Conservation (phyloP, 2,888 invertebrate genomes). For the Sycophila texana region DNA sequence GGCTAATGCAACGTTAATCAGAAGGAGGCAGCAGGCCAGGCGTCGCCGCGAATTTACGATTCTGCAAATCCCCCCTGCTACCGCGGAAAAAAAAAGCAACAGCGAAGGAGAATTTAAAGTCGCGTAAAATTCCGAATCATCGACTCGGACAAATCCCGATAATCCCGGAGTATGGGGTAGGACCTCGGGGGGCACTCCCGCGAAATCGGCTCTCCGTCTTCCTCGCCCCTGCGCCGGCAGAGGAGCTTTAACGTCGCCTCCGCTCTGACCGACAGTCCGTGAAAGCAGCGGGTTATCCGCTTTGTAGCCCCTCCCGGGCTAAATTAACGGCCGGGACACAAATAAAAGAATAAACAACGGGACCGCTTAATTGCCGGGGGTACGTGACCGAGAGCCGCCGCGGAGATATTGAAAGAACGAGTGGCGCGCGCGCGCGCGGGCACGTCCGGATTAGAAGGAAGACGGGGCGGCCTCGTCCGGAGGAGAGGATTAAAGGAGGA, state of each 20-base stretch:
- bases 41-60: too few relatives aligned
- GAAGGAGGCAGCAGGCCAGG: too few relatives aligned
- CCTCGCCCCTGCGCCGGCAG: background rate
- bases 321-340: conserved; percentile 41
- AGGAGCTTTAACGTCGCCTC: background rate
- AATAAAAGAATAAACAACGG: conserved; percentile 45
- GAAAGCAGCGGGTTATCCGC: conserved; percentile 16
- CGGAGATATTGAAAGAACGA: conserved; percentile 30
- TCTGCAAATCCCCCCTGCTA: too few relatives aligned
- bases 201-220: too few relatives aligned
- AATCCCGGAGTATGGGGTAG: background rate
- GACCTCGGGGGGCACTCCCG: too few relatives aligned
- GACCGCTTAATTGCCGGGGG: conserved; percentile 48
- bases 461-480: too few relatives aligned
- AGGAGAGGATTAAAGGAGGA: too few relatives aligned
- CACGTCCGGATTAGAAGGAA: background rate
- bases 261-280: conserved; percentile 18
- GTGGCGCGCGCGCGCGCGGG: background rate
- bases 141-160: conserved; percentile 20
- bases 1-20: too few relatives aligned
- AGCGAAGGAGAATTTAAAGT: background rate
- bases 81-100: too few relatives aligned
- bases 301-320: conserved; percentile 12
- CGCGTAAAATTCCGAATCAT: conserved; percentile 16
- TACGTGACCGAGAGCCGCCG: conserved; percentile 17